phyloP scores from a whole-genome alignment of 2,113 vertebrate species.

The Charadrius vociferus region DNA sequence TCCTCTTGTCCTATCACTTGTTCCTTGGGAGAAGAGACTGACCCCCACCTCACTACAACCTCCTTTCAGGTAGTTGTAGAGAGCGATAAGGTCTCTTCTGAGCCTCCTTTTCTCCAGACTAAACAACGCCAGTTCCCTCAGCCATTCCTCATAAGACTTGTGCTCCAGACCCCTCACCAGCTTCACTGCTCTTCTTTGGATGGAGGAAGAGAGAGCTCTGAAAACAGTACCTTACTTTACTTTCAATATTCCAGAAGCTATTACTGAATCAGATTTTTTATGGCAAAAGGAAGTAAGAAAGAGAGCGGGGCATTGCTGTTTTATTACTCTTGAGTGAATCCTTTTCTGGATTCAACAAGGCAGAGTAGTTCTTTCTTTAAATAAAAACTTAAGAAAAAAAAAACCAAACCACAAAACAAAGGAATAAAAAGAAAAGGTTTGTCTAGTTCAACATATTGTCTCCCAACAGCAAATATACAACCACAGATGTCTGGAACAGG shows the following conservation, averaged over 20 bases:
- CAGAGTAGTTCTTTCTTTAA: not conserved
- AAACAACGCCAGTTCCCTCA: not conserved
- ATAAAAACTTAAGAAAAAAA: not conserved
- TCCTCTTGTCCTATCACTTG: rapidly evolving
- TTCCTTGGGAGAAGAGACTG: not conserved
- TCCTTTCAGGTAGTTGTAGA: not conserved
- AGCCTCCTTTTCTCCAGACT: not conserved
- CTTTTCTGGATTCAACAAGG: not conserved
- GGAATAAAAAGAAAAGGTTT: not conserved
- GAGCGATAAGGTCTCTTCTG: rapidly evolving
- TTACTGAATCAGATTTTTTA: not conserved
- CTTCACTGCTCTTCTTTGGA: rapidly evolving
- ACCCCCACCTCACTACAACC: rapidly evolving
- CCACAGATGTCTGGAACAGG: not conserved
- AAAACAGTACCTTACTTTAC: not conserved
- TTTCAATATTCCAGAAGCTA: not conserved
- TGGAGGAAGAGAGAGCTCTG: not conserved
- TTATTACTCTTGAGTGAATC: not conserved
- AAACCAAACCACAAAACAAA: rapidly evolving
- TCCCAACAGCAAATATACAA: not conserved
- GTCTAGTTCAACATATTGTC: not conserved
- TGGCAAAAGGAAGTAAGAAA: not conserved
- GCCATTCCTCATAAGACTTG: rapidly evolving
- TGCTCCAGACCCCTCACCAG: not conserved
- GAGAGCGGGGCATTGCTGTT: not conserved